Evolutionary conservation across 2,888 invertebrate genomes (phyloP), one percentile per base, ranked within the genome.

Genomic region (Sympetrum striolatum): DNA sequence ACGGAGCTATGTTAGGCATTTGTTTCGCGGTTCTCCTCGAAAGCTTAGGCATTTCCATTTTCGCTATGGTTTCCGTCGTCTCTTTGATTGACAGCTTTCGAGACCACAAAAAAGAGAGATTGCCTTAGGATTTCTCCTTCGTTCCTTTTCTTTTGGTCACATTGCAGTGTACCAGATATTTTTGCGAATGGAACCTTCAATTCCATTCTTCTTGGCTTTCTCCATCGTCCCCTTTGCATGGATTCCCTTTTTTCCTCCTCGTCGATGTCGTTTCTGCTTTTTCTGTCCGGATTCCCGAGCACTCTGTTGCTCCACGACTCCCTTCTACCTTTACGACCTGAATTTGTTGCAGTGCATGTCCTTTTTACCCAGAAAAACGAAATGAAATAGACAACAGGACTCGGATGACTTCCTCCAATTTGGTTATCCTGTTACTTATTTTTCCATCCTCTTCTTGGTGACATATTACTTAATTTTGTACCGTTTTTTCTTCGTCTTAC

Each of bases 121-220:
- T 18, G 15, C 53, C 53, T 3, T 18, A 8, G 53, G 53, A 53
- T 53, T 53, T 53, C 53, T 18, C 53, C 53, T 18, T 53, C 53
- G 15, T 53, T 18, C 53, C 18, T 53, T 53, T 53, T 18, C 18
- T 53, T 92, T 92, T 92, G 92, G 92, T 92, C 92, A 92, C 91
- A 53, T 44, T 44, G 44, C 44, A 44, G 44, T 91, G 92, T 92
- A 92, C 92, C 92, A 92, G 91, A 91, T 91, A 91, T 91, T 91
- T 91, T 91, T 91, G 91, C 60, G 90, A 90, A 90, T 79, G 64
- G 81, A 25, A 80, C 48, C 91, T 91, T 91, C 81, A 92, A 91
- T 91, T 92, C 92, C 91, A 92, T 92, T 91, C 92, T 91, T 93
- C 80, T 90, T 39, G 81, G 81, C 73, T 73, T 25, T 64, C n/a